A percentile compares a stretch with the other conserved stretches of the same genome.
These are phyloP conservation scores for Machimus atricapillus DNA, from an alignment of 2,888 invertebrate genomes.

Conservation along the genomic window DNA sequence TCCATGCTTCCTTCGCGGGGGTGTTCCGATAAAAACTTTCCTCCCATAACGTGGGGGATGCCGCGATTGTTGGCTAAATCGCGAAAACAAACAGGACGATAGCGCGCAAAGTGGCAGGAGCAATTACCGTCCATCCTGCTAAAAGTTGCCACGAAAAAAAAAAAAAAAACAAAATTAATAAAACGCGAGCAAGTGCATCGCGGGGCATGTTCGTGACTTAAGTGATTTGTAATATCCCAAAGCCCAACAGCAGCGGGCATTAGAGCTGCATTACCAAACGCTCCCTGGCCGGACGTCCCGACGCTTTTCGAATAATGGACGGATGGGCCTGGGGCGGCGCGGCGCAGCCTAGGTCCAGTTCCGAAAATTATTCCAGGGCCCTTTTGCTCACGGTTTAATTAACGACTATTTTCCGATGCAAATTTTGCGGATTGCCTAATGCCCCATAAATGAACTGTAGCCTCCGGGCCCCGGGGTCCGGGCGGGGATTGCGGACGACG, in stretches of 20 bases:
- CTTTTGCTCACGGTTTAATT: not conserved
- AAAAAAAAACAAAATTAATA: not conserved
- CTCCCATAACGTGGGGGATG: not conserved
- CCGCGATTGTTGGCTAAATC: not conserved
- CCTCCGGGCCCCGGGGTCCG: not conserved
- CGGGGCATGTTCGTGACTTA: not conserved
- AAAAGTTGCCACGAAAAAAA: not conserved
- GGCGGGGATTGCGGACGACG: not conserved
- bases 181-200: not conserved
- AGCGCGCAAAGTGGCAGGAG: not conserved
- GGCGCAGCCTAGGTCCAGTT: not conserved
- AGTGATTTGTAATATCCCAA: not conserved
- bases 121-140: slow-evolving; percentile 5
- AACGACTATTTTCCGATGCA: slow-evolving; percentile 4
- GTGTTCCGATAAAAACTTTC: not conserved
- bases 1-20: not conserved
- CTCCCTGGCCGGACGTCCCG: not conserved
- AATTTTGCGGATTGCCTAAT: not conserved
- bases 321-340: not conserved
- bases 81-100: slow-evolving; percentile 4
- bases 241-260: not conserved
- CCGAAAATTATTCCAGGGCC: not conserved
- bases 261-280: not conserved
- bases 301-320: not conserved
- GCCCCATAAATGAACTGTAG: not conserved